phyloP scores from a whole-genome alignment of 2,797 vertebrate genomes.

The Poeciliopsis turneri region DNA sequence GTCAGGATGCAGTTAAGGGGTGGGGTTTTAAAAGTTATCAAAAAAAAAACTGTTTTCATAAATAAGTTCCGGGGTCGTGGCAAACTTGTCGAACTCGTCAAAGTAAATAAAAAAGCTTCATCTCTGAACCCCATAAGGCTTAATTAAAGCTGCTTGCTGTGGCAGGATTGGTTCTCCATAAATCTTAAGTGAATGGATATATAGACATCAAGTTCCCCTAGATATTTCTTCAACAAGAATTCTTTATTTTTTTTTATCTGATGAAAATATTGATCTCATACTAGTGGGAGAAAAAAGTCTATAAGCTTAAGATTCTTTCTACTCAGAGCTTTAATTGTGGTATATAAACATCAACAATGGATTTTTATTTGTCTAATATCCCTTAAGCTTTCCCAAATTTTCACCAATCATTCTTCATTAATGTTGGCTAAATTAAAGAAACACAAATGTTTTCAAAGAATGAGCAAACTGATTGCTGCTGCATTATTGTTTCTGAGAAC shows the following conservation, averaged over 20 bases:
- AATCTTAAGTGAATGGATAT: not conserved
- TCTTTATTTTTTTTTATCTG: conserved; percentile 12
- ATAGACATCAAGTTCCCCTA: not conserved
- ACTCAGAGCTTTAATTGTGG: conserved; percentile 16
- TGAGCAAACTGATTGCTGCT: not conserved
- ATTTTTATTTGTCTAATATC: conserved; percentile 7
- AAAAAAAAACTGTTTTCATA: accelerated
- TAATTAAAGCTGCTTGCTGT: too few species aligned
- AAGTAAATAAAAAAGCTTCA: too few species aligned
- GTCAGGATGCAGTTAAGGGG: too few species aligned
- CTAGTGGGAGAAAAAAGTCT: conserved; percentile 12
- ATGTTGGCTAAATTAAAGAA: not conserved
- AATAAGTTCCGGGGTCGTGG: too few species aligned
- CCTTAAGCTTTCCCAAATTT: not conserved
- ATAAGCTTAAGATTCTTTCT: conserved; percentile 34
- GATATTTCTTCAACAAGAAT: conserved; percentile 14
- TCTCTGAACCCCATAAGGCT: too few species aligned
- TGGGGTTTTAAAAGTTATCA: too few species aligned
- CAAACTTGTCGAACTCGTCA: too few species aligned
- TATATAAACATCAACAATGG: conserved; percentile 17
- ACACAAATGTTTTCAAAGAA: not conserved
- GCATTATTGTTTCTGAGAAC: not conserved
- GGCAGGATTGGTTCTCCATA: too few species aligned
- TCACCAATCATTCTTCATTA: not conserved
- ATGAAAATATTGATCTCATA: conserved; percentile 28